Evolutionary conservation across 2,797 vertebrate species (phyloP), one percentile per base, ranked within the genome.

Genomic region (Micrastur ruficollis): DNA sequence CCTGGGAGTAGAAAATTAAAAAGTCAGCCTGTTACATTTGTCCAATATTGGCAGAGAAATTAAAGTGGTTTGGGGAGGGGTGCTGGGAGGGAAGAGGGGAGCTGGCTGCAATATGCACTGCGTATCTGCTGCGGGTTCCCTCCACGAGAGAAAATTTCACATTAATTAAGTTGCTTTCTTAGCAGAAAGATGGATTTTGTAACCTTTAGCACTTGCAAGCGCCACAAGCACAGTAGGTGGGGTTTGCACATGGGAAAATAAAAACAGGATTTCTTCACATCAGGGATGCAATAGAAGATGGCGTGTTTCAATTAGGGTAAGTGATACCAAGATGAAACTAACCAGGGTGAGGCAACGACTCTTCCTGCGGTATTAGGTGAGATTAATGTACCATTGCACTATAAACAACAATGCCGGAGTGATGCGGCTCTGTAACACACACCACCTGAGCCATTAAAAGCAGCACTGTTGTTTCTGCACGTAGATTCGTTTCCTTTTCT

Each of bases 1-100:
- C 97, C 95, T 87, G 96, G 97, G 98, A 98, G 96, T 78, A 98
- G 98, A 98, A 98, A 98, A 98, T 98, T 98, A 98, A 98, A 98
- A 97, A 97, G 96, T 97, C 96, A 97, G 97, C 93, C 97, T 91
- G 85, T 95, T 97, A 98, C 97, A 97, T 98, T 97, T 98, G 98
- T 98, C 98, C 98, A 98, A 97, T 98, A 97, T 96, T 84, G 97
- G 96, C 95, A 97, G 74, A 96, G 96, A 97, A 95, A 96, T 95
- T 88, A 92, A 96, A 97, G 86, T 10, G 67, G 89, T 71, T 61
- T 70, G 80, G 89, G 81, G 67, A 94, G 90, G 93, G 95, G 91
- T 49, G 88, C 4, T 40, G 53, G 90, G 67, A 6, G 47, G 89
- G 81, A 76, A 52, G 85, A 65, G 29, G 26, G 46, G 62, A 95